Base-by-base conservation (phyloP, 2,113 vertebrate species). In the Egretta garzetta region DNA sequence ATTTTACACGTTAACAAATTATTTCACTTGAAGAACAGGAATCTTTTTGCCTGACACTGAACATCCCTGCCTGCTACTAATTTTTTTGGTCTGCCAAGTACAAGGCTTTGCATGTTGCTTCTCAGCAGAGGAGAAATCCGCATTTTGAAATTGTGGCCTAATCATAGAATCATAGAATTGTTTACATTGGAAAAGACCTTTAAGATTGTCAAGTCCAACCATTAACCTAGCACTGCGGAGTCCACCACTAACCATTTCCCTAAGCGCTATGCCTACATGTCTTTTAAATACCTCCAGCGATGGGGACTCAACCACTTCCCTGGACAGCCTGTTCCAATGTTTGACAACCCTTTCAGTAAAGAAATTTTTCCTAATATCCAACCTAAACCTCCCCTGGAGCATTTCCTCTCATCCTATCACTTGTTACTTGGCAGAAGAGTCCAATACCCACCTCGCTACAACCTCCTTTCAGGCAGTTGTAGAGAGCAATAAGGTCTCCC, bases 21-120 rank as follows among this genome's bases (percentile, higher is more conserved):
- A 9, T 73, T 92, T 71, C 66, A 56, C 39, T 88, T 6, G 12
- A 90, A 88, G 45, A 45, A n/a, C 59, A 39, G 21, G 58, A 83
- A 89, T 81, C 67, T 80, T 93, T 93, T 84, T 93, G 59, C 70
- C 53, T 71, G 76, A 77, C 82, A 82, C n/a, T 45, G 62, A 92
- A 41, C 85, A 75, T 67, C n/a, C 27, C 63, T 75, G 49, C 16
- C 74, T 83, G 49, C 86, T 76, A 32, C 52, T 88, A 60, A 60
- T 64, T 32, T 23, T 63, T 95, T 88, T 83, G 52, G 27, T 79
- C 70, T 91, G 77, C 59, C 37, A 67, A 79, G 17, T 47, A 45
- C n/a, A 56, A 74, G 18, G 35, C 39, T 94, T 86, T 86, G 26
- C 26, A 9, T 20, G 4, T 52, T 79, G 23, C 60, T 75, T 93